Conservation (phyloP, 2,888 invertebrate species). For the Rhamnusium bicolor region DNA sequence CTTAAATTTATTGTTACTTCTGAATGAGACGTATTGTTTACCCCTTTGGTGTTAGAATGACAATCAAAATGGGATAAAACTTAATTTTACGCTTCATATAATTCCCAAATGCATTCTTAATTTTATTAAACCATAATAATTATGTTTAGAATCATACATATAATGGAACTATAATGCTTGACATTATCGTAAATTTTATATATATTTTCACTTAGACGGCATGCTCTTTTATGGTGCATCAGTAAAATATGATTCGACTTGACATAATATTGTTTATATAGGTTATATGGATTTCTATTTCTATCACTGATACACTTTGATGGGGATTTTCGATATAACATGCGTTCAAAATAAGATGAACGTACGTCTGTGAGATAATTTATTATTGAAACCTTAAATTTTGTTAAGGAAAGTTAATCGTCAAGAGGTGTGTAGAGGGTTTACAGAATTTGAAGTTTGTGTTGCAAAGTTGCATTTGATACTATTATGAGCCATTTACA, state of each 20-base stretch:
- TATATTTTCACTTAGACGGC: constrained; percentile 24
- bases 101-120: constrained; percentile 29
- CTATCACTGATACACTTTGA: neutral
- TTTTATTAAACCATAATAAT: constrained; percentile 36
- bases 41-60: neutral
- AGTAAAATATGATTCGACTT: constrained; percentile 11
- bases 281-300: neutral
- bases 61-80: constrained; percentile 36
- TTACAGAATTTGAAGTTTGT: too few species aligned
- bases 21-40: constrained; percentile 9
- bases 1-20: constrained; percentile 1
- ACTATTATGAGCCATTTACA: too few species aligned
- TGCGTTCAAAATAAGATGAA: neutral
- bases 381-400: too few species aligned
- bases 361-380: too few species aligned
- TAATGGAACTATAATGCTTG: constrained; percentile 30
- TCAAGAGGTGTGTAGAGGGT: too few species aligned
- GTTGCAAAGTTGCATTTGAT: too few species aligned
- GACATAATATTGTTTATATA: constrained; percentile 5
- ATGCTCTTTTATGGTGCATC: constrained; percentile 2
- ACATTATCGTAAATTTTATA: constrained; percentile 34
- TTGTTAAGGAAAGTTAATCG: too few species aligned
- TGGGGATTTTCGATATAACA: too few species aligned
- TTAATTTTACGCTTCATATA: constrained; percentile 31
- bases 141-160: constrained; percentile 21